Conservation (phyloP, 2,113 vertebrate genomes). For the Esox niger region DNA sequence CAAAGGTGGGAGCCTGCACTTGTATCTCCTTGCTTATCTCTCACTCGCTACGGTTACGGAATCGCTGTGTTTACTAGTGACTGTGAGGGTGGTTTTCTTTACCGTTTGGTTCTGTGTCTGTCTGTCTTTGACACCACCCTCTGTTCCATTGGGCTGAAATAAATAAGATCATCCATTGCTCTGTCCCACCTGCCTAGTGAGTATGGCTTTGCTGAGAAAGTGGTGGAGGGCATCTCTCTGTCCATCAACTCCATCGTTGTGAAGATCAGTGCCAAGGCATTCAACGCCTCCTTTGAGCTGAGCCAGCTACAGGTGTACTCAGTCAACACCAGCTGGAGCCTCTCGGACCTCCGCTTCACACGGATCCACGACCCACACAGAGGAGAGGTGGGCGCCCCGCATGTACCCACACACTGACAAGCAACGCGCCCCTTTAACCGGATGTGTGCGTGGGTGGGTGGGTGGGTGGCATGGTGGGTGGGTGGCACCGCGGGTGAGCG, state of each 20-base stretch:
- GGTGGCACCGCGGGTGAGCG: too few species aligned
- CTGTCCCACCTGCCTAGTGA: slow-evolving; percentile 73
- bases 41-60: not conserved
- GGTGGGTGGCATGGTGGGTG: too few species aligned
- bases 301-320: slow-evolving; percentile 96
- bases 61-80: too few species aligned
- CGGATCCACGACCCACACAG: not conserved
- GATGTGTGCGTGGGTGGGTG: not conserved
- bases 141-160: too few species aligned
- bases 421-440: not conserved
- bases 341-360: slow-evolving; percentile 75
- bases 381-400: not conserved
- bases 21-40: not conserved
- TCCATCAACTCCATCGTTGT: slow-evolving; percentile 97
- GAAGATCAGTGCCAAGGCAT: slow-evolving; percentile 94
- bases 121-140: too few species aligned
- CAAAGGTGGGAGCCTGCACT: slow-evolving; percentile 79
- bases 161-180: not conserved
- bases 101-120: too few species aligned
- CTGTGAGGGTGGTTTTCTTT: too few species aligned
- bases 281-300: slow-evolving; percentile 97
- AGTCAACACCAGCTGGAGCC: slow-evolving; percentile 92
- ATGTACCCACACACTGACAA: not conserved
- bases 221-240: slow-evolving; percentile 95
- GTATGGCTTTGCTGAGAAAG: slow-evolving; percentile 98